Evolutionary conservation across 1,140 invertebrate species (phyloP), one percentile per base, ranked within the genome.

Genomic region (Drosophila trapezifrons): DNA sequence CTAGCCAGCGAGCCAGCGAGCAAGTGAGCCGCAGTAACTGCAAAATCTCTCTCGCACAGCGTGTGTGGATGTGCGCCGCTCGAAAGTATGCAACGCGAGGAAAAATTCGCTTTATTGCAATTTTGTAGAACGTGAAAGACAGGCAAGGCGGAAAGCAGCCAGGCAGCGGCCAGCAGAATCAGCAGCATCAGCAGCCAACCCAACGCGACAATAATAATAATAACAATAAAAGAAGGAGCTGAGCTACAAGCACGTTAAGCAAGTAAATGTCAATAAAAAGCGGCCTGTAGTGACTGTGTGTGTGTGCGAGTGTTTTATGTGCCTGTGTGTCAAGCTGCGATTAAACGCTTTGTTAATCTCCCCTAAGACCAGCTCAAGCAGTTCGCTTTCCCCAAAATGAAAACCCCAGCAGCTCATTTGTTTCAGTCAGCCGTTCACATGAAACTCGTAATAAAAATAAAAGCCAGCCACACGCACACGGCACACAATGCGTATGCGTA

Each of bases 61-160:
- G n/a, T 62, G 59, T 67, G 66, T 78, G 75, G 37, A 54, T 67
- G 76, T 56, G 59, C 46, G 55, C 42, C 84, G 84, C 84, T 87
- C 64, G 56, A 78, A 89, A 89, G 80, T 89, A 89, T 89, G 84
- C 84, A 89, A 89, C 66, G 80, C 74, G 69, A 75, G 69, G 59
- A 87, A 87, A 89, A 90, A 89, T 89, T 84, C 77, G 47, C 73
- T 80, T 89, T 80, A 90, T 89, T 90, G 80, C 80, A 84, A 55
- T 84, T 89, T 78, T 60, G 73, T 66, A 70, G 58, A 84, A 83
- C 59, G 65, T 54, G 49, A 78, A 83, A 46, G 51, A 63, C 35
- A 77, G 71, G 47, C 47, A 72, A 72, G 38, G 25, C 27, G 17
- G 46, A 42, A 20, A 49, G 12, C 32, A 72, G 18, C 29, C 46